These are phyloP conservation scores for Dreissena rostriformis DNA, from an alignment of 1,140 invertebrate species.

Conservation along the genomic window DNA sequence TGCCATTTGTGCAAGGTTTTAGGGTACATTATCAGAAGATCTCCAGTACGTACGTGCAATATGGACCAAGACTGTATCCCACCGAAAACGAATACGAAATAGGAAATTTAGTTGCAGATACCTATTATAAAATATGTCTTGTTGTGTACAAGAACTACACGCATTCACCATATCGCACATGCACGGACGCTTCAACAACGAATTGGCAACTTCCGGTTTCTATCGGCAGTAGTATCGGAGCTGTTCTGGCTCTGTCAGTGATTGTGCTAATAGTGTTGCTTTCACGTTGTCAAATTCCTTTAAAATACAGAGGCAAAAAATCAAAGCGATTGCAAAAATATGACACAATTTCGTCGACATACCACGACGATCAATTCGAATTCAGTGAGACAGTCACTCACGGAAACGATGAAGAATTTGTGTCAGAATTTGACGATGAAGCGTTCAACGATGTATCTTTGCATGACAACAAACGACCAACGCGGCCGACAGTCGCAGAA, in stretches of 20 bases:
- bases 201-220: slow-evolving; percentile 79
- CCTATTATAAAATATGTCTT: slow-evolving; percentile 77
- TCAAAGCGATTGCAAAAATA: slow-evolving; percentile 68
- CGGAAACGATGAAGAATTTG: slow-evolving; percentile 68
- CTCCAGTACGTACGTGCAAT: slow-evolving; percentile 71
- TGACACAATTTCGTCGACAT: slow-evolving; percentile 76
- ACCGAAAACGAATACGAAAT: slow-evolving; percentile 63
- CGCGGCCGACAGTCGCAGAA: not conserved
- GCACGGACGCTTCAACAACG: slow-evolving; percentile 75
- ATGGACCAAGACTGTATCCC: slow-evolving; percentile 67
- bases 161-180: slow-evolving; percentile 60
- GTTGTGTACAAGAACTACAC: slow-evolving; percentile 72
- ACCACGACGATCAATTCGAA: slow-evolving; percentile 69
- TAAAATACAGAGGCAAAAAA: slow-evolving; percentile 63
- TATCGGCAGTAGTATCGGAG: slow-evolving; percentile 77
- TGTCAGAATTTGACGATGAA: slow-evolving; percentile 60
- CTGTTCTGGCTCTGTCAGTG: slow-evolving; percentile 74
- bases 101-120: slow-evolving; percentile 74
- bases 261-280: slow-evolving; percentile 77
- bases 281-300: slow-evolving; percentile 67
- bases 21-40: slow-evolving; percentile 73
- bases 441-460: slow-evolving; percentile 22
- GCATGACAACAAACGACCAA: not conserved
- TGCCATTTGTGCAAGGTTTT: slow-evolving; percentile 56
- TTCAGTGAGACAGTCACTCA: slow-evolving; percentile 74